Conservation (phyloP, 2,888 invertebrate species). For the Diarsia rubi region DNA sequence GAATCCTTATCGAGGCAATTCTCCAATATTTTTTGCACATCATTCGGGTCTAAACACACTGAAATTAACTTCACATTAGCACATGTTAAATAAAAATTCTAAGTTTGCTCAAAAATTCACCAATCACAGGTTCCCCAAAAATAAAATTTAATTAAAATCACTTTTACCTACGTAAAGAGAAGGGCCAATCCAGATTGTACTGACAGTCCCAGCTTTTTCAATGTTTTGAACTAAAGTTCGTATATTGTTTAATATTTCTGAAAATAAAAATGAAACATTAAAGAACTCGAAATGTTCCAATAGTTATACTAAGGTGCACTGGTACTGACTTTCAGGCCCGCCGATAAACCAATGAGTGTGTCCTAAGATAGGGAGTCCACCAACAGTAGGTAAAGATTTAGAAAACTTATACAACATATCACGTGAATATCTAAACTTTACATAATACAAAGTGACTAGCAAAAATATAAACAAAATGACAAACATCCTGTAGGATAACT, state of each 20-base stretch:
- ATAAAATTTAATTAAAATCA: background rate
- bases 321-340: constrained; percentile 81
- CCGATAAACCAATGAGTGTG: constrained; percentile 84
- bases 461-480: constrained; percentile 72
- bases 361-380: constrained; percentile 78
- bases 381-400: constrained; percentile 73
- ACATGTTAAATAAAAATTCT: background rate
- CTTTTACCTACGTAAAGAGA: constrained; percentile 79
- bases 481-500: constrained; percentile 70
- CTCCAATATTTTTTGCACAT: constrained; percentile 82
- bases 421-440: constrained; percentile 76
- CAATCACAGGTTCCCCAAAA: background rate
- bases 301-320: background rate
- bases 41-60: constrained; percentile 81
- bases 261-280: constrained; percentile 56
- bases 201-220: constrained; percentile 70
- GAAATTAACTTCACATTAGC: constrained; percentile 51
- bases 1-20: constrained; percentile 83
- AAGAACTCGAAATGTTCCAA: too few relatives aligned
- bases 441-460: constrained; percentile 73
- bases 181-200: constrained; percentile 82
- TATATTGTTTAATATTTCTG: constrained; percentile 79
- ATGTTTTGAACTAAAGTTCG: constrained; percentile 65
- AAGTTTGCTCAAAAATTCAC: background rate
- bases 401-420: constrained; percentile 77